These are phyloP conservation scores for Syngnathus acus DNA, from an alignment of 2,797 vertebrate species.

Conservation along the genomic window DNA sequence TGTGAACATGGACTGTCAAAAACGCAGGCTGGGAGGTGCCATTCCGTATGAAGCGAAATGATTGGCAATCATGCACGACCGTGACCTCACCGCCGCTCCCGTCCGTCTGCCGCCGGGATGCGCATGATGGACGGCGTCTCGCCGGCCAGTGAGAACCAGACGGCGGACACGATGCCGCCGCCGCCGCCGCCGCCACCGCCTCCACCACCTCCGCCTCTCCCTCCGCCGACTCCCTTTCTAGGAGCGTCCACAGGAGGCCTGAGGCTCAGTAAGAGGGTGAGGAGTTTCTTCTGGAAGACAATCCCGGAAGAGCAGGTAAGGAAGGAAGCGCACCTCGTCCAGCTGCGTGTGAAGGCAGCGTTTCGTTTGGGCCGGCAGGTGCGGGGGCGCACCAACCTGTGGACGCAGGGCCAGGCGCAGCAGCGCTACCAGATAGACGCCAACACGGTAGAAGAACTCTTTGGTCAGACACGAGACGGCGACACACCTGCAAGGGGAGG, in stretches of 20 bases:
- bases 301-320: constrained; percentile 86
- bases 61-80: constrained; percentile 19
- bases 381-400: constrained; percentile 81
- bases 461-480: constrained; percentile 65
- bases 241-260: constrained; percentile 34
- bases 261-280: constrained; percentile 76
- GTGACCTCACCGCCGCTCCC: background rate
- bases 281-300: constrained; percentile 91
- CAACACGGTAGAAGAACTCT: constrained; percentile 84
- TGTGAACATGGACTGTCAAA: background rate
- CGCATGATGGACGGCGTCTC: constrained; percentile 86
- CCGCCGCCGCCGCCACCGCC: constrained; percentile 55
- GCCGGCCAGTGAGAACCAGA: constrained; percentile 74
- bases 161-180: constrained; percentile 41
- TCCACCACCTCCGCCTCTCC: constrained; percentile 51
- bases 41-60: constrained; percentile 17
- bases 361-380: constrained; percentile 56
- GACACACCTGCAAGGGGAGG: constrained; percentile 29
- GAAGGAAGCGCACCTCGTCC: background rate
- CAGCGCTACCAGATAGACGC: constrained; percentile 80
- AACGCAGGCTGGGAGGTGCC: background rate
- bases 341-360: too few relatives aligned
- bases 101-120: constrained; percentile 65
- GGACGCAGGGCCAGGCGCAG: constrained; percentile 74
- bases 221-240: constrained; percentile 51